phyloP scores from a whole-genome alignment of 2,113 vertebrate species.

The Chaenogobius annularis region DNA sequence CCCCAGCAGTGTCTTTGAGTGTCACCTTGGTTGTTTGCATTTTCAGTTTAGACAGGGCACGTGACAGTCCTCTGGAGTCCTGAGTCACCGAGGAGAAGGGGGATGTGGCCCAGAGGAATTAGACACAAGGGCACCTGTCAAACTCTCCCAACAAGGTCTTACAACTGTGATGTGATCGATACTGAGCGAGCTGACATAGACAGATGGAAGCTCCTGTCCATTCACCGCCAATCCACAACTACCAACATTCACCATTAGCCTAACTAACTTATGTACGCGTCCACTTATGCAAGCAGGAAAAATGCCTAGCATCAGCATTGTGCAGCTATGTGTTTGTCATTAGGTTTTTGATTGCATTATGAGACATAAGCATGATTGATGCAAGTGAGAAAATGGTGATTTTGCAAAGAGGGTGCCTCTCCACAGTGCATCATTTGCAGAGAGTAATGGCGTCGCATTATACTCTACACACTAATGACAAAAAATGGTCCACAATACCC shows the following conservation, averaged over 20 bases:
- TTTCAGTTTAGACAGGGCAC: slow-evolving; percentile 44
- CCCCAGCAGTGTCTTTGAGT: slow-evolving; percentile 38
- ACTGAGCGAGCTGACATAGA: slow-evolving; percentile 32
- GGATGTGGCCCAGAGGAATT: slow-evolving; percentile 38
- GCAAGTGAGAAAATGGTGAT: slow-evolving; percentile 48
- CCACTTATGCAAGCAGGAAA: slow-evolving; percentile 67
- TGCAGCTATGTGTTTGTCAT: slow-evolving; percentile 63
- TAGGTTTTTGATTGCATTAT: slow-evolving; percentile 74
- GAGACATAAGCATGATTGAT: slow-evolving; percentile 76
- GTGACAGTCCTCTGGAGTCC: slow-evolving; percentile 57
- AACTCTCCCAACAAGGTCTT: slow-evolving; percentile 43
- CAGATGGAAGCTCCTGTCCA: slow-evolving; percentile 5
- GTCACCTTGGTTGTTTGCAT: slow-evolving; percentile 43
- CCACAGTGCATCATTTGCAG: slow-evolving; percentile 37
- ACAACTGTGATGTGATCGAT: slow-evolving; percentile 62
- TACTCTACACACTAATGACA: not conserved
- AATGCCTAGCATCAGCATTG: slow-evolving; percentile 67
- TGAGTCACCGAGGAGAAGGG: slow-evolving; percentile 29
- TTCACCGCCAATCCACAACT: slow-evolving; percentile 14
- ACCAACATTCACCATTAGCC: slow-evolving; percentile 51
- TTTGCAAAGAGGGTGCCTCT: slow-evolving; percentile 39
- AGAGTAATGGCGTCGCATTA: slow-evolving; percentile 36
- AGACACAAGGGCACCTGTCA: slow-evolving; percentile 74
- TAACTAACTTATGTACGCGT: slow-evolving; percentile 67
- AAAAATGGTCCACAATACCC: not conserved